A percentile compares a stretch with the other conserved stretches of the same genome.
These are phyloP conservation scores for Hemithea aestivaria DNA, from an alignment of 2,888 invertebrate species.

Conservation along the genomic window DNA sequence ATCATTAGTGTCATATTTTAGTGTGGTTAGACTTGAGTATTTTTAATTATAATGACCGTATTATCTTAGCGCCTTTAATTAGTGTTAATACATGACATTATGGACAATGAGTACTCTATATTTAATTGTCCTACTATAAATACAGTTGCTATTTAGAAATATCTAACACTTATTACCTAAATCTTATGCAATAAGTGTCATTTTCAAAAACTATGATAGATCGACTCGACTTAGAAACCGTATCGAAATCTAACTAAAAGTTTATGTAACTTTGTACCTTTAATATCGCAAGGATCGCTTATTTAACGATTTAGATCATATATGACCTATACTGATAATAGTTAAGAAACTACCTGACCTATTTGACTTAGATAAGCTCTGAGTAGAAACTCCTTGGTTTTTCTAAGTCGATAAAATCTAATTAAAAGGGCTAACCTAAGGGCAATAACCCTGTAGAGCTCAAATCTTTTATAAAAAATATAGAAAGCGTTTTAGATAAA, in stretches of 20 bases:
- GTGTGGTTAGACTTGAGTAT: too few species aligned
- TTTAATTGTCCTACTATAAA: too few species aligned
- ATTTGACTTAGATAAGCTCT: constrained; percentile 9
- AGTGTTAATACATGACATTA: too few species aligned
- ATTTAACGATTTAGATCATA: constrained; percentile 26
- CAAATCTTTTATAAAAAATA: too few species aligned
- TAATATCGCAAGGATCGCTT: constrained; percentile 21
- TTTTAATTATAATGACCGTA: too few species aligned
- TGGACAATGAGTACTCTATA: too few species aligned
- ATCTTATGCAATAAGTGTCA: constrained; percentile 9
- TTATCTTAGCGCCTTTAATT: too few species aligned
- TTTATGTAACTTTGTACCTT: constrained; percentile 14
- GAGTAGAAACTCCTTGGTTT: too few species aligned
- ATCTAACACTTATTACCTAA: constrained; percentile 12
- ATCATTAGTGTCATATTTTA: too few species aligned
- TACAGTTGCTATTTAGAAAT: constrained; percentile 6
- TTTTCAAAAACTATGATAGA: constrained; percentile 1
- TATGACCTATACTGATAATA: constrained; percentile 24
- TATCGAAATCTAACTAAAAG: constrained; percentile 1
- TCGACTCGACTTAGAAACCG: not conserved
- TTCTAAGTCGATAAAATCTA: constrained; percentile 2
- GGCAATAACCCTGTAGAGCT: too few species aligned
- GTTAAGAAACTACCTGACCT: constrained; percentile 13
- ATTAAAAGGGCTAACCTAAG: too few species aligned
- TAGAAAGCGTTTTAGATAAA: too few species aligned